Conservation (phyloP, 2,113 vertebrate genomes). For the Pelmatolapia mariae region DNA sequence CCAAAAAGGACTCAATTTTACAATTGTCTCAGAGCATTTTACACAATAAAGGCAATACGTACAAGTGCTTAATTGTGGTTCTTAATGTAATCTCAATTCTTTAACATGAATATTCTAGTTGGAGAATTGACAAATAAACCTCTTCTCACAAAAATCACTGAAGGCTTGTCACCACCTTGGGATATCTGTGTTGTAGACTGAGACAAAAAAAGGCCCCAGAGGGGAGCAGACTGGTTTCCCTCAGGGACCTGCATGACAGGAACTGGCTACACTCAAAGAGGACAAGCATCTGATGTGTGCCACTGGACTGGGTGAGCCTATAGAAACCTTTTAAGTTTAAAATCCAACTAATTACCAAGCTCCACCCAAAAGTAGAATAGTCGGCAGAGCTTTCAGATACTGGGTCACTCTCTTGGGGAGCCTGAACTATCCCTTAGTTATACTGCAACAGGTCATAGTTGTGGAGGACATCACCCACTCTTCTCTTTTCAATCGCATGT, state of each 20-base stretch:
- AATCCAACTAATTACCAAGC: not conserved
- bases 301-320: accelerated
- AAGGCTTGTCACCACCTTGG: not conserved
- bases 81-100: not conserved
- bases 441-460: not conserved
- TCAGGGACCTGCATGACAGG: too few relatives aligned
- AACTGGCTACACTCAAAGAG: not conserved
- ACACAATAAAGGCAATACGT: not conserved
- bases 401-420: not conserved
- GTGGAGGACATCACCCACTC: not conserved
- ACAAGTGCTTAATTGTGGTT: not conserved
- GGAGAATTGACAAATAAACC: not conserved
- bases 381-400: not conserved
- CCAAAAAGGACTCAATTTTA: not conserved
- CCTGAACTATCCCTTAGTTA: not conserved
- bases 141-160: not conserved
- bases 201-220: not conserved
- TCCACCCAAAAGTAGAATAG: not conserved
- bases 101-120: not conserved
- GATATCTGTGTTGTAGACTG: not conserved
- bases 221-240: not conserved
- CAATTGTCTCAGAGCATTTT: not conserved
- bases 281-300: not conserved
- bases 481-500: not conserved
- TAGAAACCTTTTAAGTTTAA: not conserved